A percentile compares a stretch with the other conserved stretches of the same genome.
These are phyloP conservation scores for Cyprinodon tularosa DNA, from an alignment of 2,113 vertebrate genomes.

Conservation along the genomic window DNA sequence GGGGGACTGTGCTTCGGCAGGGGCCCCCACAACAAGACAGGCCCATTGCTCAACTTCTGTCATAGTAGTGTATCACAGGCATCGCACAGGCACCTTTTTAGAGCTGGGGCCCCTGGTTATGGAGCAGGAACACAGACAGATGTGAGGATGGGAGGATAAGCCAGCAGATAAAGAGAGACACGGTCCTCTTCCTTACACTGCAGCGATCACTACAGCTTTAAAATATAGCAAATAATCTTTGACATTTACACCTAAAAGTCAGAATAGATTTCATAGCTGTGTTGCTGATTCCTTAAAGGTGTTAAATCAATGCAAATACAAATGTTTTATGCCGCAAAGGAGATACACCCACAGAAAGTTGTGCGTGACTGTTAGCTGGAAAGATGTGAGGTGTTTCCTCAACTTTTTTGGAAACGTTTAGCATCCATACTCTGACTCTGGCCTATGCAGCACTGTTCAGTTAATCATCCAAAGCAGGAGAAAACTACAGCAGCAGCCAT, in stretches of 20 bases:
- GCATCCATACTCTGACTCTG: not conserved
- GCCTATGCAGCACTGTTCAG: too few relatives aligned
- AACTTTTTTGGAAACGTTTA: not conserved
- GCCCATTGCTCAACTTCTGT: constrained; percentile 72
- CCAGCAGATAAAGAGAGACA: constrained; percentile 13
- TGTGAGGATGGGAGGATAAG: constrained; percentile 38
- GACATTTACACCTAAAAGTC: not conserved
- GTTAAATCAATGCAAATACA: too few relatives aligned
- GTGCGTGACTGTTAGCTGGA: too few relatives aligned
- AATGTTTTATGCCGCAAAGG: too few relatives aligned
- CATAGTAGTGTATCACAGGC: constrained; percentile 63
- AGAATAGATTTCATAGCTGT: not conserved
- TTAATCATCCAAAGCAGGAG: too few relatives aligned
- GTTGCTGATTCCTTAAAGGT: too few relatives aligned
- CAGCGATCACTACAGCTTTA: constrained; percentile 5
- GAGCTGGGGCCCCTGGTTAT: constrained; percentile 11
- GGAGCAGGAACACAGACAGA: constrained; percentile 47
- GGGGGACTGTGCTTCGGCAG: constrained; percentile 67
- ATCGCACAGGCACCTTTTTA: constrained; percentile 65
- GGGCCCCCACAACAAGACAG: constrained; percentile 63
- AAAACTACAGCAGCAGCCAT: too few relatives aligned
- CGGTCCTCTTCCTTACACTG: not conserved
- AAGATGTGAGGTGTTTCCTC: not conserved
- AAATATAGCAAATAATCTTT: not conserved
- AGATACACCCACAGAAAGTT: too few relatives aligned